Evolutionary conservation across 2,797 vertebrate genomes (phyloP).

Genomic region (Thunnus albacares): DNA sequence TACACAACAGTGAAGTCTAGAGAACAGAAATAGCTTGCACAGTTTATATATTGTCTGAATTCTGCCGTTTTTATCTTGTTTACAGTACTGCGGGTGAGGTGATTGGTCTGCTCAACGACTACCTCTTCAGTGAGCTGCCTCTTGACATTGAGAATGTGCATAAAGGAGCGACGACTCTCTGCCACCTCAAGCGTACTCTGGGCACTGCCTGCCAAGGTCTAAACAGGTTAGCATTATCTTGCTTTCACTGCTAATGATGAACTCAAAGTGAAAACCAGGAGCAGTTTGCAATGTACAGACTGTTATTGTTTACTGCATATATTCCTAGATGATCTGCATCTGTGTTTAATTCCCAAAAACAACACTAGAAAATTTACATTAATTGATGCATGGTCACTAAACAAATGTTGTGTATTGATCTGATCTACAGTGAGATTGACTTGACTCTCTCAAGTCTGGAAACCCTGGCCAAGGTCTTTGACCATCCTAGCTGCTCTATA

Average conservation of each 20-base stretch:
- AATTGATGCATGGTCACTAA: background rate
- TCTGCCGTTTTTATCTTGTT: constrained; percentile 11
- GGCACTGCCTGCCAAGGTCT: constrained; percentile 83
- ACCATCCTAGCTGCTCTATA: constrained; percentile 82
- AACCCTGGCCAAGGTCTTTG: constrained; percentile 89
- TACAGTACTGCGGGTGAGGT: constrained; percentile 80
- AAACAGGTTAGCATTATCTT: constrained; percentile 78
- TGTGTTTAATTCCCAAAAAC: background rate
- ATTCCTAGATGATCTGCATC: too few species aligned
- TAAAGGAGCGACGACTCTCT: constrained; percentile 82
- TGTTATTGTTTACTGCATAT: background rate
- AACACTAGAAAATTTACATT: background rate
- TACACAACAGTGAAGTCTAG: background rate
- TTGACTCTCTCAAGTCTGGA: constrained; percentile 88
- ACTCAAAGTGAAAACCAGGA: background rate
- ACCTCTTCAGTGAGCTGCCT: constrained; percentile 85
- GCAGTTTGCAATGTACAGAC: background rate
- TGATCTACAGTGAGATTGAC: constrained; percentile 86
- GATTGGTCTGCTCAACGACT: constrained; percentile 83
- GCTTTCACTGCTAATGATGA: background rate
- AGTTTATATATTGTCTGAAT: background rate
- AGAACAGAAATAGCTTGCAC: constrained; percentile 4
- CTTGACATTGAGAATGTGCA: constrained; percentile 87
- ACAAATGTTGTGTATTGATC: constrained; percentile 17
- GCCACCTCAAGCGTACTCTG: constrained; percentile 83